Evolutionary conservation across 1,140 invertebrate species (phyloP).

Genomic region (Ips nitidus): DNA sequence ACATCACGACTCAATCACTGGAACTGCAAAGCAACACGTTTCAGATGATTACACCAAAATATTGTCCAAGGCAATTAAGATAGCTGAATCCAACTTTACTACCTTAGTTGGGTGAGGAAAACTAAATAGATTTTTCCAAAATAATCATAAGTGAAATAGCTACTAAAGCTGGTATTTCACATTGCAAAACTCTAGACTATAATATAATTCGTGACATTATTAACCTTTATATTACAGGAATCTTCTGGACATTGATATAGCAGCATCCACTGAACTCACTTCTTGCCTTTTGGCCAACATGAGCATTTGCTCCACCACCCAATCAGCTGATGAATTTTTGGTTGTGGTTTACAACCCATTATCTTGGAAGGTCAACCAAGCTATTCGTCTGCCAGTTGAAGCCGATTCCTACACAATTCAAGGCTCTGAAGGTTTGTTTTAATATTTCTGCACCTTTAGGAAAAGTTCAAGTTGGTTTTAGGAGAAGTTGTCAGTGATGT

Average conservation of each 20-base stretch:
- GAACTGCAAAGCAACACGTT: constrained; percentile 75
- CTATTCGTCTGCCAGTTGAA: constrained; percentile 72
- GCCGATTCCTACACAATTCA: constrained; percentile 59
- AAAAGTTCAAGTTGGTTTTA: neutral
- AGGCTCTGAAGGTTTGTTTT: constrained; percentile 37
- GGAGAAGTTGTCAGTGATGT: constrained; percentile 30
- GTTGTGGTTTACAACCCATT: constrained; percentile 80
- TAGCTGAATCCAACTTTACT: constrained; percentile 18
- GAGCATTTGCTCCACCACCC: constrained; percentile 61
- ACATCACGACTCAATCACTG: constrained; percentile 69
- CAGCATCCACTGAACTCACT: constrained; percentile 12
- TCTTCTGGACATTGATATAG: constrained; percentile 22
- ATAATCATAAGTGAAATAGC: too few species aligned
- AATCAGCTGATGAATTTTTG: constrained; percentile 61
- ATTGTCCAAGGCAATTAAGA: constrained; percentile 60
- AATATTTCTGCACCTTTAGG: too few species aligned
- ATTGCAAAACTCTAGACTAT: too few species aligned
- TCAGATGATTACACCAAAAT: constrained; percentile 71
- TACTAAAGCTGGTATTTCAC: too few species aligned
- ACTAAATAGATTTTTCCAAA: constrained; percentile 5
- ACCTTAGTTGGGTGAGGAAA: constrained; percentile 27
- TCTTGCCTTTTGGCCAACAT: constrained; percentile 59
- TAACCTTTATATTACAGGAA: constrained; percentile 10
- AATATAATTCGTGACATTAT: too few species aligned
- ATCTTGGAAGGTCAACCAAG: constrained; percentile 61